These are phyloP conservation scores for Palythoa grandis DNA, from an alignment of 92 coral and sea anemone species.

Conservation along the genomic window DNA sequence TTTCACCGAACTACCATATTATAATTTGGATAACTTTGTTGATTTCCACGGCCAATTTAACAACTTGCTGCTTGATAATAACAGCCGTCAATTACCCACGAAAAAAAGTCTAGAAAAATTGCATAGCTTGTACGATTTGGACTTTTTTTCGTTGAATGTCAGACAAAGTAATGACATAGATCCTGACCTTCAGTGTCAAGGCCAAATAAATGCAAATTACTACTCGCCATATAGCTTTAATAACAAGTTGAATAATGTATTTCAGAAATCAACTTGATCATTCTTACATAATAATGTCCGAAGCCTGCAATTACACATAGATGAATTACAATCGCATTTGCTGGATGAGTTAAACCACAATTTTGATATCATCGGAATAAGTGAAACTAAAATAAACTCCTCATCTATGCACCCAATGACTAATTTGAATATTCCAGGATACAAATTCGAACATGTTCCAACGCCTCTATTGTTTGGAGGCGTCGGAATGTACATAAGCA, in stretches of 20 bases:
- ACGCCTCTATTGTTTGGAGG: neutral
- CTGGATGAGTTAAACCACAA: neutral
- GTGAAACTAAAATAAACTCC: neutral
- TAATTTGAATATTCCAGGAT: neutral
- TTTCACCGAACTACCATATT: neutral
- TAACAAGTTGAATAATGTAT: neutral
- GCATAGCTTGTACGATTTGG: slow-evolving; percentile 7
- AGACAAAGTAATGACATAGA: slow-evolving; percentile 12
- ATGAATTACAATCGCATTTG: neutral
- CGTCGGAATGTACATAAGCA: neutral
- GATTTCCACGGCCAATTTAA: slow-evolving; percentile 2
- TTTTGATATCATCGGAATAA: neutral
- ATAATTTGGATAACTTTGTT: neutral
- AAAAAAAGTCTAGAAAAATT: neutral
- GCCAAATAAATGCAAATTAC: slow-evolving; percentile 3
- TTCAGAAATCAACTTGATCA: neutral
- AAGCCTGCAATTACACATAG: neutral
- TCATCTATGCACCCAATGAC: slow-evolving; percentile 3
- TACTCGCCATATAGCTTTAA: slow-evolving; percentile 26
- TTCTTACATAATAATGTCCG: neutral
- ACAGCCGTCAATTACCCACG: slow-evolving; percentile 1
- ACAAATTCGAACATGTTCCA: slow-evolving; percentile 1
- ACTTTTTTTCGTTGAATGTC: slow-evolving; percentile 12
- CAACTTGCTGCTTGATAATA: neutral
- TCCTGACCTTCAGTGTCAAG: slow-evolving; percentile 18